Percentiles rank a stretch among this genome's conserved stretches.
Conservation (phyloP, 2,113 vertebrate genomes). For the Puma concolor region DNA sequence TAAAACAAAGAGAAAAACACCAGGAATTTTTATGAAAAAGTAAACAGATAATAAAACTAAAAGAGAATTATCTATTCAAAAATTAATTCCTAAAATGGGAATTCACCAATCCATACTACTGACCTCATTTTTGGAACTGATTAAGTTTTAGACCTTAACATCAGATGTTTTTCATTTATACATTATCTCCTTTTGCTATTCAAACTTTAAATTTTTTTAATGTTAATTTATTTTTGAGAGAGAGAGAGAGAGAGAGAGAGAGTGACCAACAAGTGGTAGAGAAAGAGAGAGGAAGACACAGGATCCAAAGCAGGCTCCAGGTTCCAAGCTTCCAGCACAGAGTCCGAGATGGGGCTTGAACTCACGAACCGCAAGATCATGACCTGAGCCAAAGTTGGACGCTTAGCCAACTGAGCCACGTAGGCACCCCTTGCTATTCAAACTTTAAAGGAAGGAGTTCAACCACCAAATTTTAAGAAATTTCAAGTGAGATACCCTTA, state of each 20-base stretch:
- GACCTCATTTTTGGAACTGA: neutral
- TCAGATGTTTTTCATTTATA: neutral
- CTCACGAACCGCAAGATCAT: neutral
- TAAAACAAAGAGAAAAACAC: neutral
- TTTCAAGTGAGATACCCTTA: neutral
- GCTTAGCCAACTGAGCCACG: neutral
- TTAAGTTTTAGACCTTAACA: neutral
- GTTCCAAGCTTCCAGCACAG: neutral
- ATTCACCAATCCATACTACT: neutral
- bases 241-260: neutral
- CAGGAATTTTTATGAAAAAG: neutral
- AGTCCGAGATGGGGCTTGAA: fast-evolving
- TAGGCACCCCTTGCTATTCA: neutral
- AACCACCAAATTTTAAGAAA: conserved; percentile 44
- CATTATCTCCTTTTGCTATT: neutral
- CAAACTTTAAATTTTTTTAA: neutral
- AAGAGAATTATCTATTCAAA: neutral
- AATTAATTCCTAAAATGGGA: neutral
- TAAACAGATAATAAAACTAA: neutral
- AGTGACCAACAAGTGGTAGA: too few relatives aligned
- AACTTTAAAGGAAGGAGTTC: neutral
- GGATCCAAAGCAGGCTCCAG: too few relatives aligned
- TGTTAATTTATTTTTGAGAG: neutral
- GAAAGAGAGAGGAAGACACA: too few relatives aligned
- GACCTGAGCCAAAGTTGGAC: neutral